Evolutionary conservation across 2,888 invertebrate genomes (phyloP), one percentile per base, ranked within the genome.

Genomic region (Gastracanthus pulcherrimus): DNA sequence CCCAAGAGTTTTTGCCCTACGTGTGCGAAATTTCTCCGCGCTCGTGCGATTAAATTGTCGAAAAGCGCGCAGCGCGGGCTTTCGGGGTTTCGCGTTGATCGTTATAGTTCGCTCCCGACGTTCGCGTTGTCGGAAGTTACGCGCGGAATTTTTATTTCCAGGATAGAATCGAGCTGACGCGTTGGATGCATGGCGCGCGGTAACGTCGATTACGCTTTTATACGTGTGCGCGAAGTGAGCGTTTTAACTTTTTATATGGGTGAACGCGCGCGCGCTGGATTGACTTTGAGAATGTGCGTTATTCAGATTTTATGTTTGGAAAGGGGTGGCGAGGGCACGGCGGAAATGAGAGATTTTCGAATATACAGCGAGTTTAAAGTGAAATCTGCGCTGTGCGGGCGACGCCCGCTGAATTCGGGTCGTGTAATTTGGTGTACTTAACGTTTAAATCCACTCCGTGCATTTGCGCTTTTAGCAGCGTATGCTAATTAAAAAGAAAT

Each of bases 21-120:
- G 80, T 70, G 70, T 70, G 70, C 80, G 31, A 80, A 80, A 80
- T 80, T 80, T 80, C 64, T 55, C 69, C 11, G 55, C 36, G 31
- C 58, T 16, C 11, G 23, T 29, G 31, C n/a, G 29, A n/a, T n/a
- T n/a, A n/a, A n/a, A n/a, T n/a, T n/a, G n/a, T n/a, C n/a, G 34
- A 1, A 7, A 19, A 5, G 64, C 29, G 41, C 36, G 69, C 38
- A n/a, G 9, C 19, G 66, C 16, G 31, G 67, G 31, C 9, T 80
- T 70, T 62, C 70, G 23, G 66, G 38, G 67, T 78, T 72, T 55
- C 55, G 66, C 45, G 38, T 6, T 23, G 11, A 7, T 16, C 29
- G 69, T n/a, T n/a, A n/a, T n/a, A n/a, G n/a, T n/a, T n/a, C n/a
- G n/a, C n/a, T n/a, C n/a, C n/a, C n/a, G n/a, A n/a, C n/a, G n/a